These are phyloP conservation scores for Lithophane semibrunnea DNA, from an alignment of 2,888 invertebrate genomes.

Conservation along the genomic window DNA sequence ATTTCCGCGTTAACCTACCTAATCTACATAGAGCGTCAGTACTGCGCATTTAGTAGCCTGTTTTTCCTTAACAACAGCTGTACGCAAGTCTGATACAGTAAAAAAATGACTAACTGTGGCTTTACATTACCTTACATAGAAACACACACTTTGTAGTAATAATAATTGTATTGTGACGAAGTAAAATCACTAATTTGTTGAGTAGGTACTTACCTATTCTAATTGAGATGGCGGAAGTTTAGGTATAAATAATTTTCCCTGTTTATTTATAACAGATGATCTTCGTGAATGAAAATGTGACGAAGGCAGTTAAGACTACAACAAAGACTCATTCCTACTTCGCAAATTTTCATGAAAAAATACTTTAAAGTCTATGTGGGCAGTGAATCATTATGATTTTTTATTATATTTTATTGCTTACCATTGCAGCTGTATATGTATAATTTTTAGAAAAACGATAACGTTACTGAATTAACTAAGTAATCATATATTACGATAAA, in stretches of 20 bases:
- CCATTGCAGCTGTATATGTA: neutral
- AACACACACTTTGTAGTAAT: neutral
- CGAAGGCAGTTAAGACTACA: neutral
- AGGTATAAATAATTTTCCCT: constrained; percentile 22
- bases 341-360: neutral
- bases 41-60: neutral
- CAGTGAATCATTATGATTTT: neutral
- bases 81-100: constrained; percentile 24
- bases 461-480: neutral
- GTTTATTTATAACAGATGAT: constrained; percentile 14
- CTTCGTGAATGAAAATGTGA: constrained; percentile 26
- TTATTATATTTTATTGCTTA: neutral
- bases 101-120: neutral
- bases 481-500: constrained; percentile 7
- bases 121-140: neutral
- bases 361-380: neutral
- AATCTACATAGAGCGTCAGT: neutral
- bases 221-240: constrained; percentile 8
- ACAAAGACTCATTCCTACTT: neutral
- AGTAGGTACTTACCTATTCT: neutral
- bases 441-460: constrained; percentile 5
- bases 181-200: neutral
- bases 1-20: constrained; percentile 7
- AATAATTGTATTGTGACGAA: neutral
- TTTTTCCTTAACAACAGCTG: constrained; percentile 41